A percentile compares a stretch with the other conserved stretches of the same genome.
Evolutionary conservation across 2,888 invertebrate genomes (phyloP).

Genomic region (Folsomia candida): DNA sequence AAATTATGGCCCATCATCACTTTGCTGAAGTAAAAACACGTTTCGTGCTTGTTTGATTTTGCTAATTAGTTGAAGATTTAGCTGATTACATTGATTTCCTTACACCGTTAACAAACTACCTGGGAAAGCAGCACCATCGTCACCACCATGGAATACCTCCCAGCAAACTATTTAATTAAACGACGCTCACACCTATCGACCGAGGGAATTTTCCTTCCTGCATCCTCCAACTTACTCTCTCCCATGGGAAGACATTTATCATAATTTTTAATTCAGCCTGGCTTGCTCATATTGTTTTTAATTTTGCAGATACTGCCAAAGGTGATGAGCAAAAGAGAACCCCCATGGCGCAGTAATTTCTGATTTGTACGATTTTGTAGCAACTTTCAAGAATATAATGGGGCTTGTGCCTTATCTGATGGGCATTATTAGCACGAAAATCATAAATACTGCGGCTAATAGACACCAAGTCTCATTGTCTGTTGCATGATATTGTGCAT

Average conservation of each 20-base stretch:
- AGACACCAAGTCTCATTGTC: background rate
- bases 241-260: slow-evolving; percentile 15
- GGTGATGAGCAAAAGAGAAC: slow-evolving; percentile 5
- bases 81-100: slow-evolving; percentile 1
- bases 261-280: slow-evolving; percentile 11
- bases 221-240: slow-evolving; percentile 8
- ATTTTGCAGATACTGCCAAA: slow-evolving; percentile 12
- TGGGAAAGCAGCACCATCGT: background rate
- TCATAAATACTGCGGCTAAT: background rate
- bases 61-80: slow-evolving; percentile 14
- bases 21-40: too few relatives aligned
- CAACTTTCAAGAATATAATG: background rate
- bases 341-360: slow-evolving; percentile 6
- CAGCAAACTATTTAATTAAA: too few relatives aligned
- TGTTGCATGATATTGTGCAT: background rate
- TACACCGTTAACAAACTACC: background rate
- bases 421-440: background rate
- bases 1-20: too few relatives aligned
- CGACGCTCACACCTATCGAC: too few relatives aligned
- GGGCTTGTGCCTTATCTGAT: background rate
- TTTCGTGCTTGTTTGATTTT: slow-evolving; percentile 9
- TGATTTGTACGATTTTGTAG: slow-evolving; percentile 15
- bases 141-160: too few relatives aligned
- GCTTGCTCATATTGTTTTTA: slow-evolving; percentile 3
- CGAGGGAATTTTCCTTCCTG: background rate